Conservation (phyloP, 2,797 vertebrate species). For the Dallia pectoralis region DNA sequence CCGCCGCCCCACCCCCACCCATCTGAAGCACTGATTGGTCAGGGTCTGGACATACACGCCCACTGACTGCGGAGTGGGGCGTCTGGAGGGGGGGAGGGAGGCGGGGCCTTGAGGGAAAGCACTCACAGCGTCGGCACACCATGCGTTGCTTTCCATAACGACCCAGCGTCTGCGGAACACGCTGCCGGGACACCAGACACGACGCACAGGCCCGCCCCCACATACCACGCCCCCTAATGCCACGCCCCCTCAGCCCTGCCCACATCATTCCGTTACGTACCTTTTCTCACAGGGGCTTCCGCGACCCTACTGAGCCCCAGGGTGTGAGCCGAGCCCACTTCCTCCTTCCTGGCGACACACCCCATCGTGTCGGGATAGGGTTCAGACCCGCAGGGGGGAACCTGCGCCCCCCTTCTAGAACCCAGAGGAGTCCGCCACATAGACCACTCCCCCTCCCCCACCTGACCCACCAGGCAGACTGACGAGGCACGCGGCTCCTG, state of each 20-base stretch:
- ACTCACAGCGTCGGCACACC: slow-evolving; percentile 36
- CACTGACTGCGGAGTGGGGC: slow-evolving; percentile 60
- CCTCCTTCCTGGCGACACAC: neutral
- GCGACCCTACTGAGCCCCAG: neutral
- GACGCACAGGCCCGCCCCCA: neutral
- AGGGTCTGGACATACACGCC: slow-evolving; percentile 82
- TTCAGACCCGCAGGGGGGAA: neutral
- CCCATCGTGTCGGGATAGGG: neutral
- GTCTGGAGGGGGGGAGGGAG: neutral
- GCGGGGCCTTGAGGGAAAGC: slow-evolving; percentile 17
- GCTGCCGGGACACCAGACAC: slow-evolving; percentile 41
- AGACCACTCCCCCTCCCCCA: neutral
- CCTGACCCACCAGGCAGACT: neutral
- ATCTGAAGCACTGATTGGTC: slow-evolving; percentile 75
- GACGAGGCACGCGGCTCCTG: neutral
- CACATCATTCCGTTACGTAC: neutral
- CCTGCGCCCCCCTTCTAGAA: neutral
- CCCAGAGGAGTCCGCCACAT: neutral
- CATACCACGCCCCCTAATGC: slow-evolving; percentile 36
- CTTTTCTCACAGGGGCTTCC: neutral
- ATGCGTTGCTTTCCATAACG: slow-evolving; percentile 69
- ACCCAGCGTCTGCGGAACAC: slow-evolving; percentile 62
- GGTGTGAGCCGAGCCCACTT: neutral
- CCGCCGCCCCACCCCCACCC: slow-evolving; percentile 75
- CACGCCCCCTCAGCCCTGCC: neutral